Percentiles rank a stretch among this genome's conserved stretches.
Conservation (phyloP, 2,797 vertebrate genomes). For the Glyptemys insculpta region DNA sequence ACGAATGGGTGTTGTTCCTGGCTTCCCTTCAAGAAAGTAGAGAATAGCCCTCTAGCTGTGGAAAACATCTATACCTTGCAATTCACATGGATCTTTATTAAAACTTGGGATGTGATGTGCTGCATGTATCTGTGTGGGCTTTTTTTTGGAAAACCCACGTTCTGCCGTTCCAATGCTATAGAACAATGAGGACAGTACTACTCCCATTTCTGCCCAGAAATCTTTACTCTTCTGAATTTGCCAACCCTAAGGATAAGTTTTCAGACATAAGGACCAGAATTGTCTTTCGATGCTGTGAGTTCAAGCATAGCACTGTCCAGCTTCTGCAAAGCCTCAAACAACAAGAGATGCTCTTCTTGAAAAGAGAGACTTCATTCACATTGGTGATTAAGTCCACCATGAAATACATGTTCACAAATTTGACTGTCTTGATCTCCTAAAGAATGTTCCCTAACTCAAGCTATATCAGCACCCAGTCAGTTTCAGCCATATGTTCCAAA, state of each 20-base stretch:
- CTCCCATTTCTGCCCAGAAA: not conserved
- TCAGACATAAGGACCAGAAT: not conserved
- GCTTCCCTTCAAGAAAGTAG: not conserved
- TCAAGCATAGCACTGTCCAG: constrained; percentile 11
- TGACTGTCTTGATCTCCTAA: not conserved
- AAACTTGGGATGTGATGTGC: not conserved
- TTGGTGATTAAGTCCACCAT: constrained; percentile 1
- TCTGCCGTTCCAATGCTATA: not conserved
- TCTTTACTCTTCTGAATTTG: not conserved
- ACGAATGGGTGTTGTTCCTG: not conserved
- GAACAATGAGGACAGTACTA: not conserved
- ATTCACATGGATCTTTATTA: not conserved
- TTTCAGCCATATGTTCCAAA: constrained; percentile 19
- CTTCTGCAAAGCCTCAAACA: constrained; percentile 14
- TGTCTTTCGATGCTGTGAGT: constrained; percentile 14
- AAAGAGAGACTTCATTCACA: not conserved
- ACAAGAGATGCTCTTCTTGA: not conserved
- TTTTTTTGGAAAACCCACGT: not conserved
- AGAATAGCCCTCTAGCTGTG: not conserved
- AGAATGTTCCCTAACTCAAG: not conserved
- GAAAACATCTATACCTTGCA: not conserved
- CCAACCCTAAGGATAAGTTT: constrained; percentile 27
- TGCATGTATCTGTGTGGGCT: not conserved
- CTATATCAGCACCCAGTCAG: not conserved
- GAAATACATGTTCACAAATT: constrained; percentile 8